Percentiles rank a stretch among this genome's conserved stretches.
Evolutionary conservation across 1,140 invertebrate species (phyloP).

Genomic region (Venustaconcha ellipsiformis): DNA sequence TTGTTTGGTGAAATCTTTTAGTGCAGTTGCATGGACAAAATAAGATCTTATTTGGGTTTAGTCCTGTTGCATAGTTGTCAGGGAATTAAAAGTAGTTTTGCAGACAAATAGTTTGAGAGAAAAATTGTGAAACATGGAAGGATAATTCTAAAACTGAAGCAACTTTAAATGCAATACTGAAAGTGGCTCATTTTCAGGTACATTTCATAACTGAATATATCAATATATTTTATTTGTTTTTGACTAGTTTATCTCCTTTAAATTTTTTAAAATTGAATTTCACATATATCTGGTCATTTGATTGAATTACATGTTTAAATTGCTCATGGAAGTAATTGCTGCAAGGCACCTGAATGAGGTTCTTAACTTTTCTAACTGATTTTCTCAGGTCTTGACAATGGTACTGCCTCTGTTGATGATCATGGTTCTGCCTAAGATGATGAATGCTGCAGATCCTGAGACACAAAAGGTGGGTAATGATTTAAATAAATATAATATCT

Average conservation of each 20-base stretch:
- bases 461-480: slow-evolving; percentile 79
- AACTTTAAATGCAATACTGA: too few relatives aligned
- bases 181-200: too few relatives aligned
- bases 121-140: too few relatives aligned
- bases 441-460: slow-evolving; percentile 90
- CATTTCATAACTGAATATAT: neutral
- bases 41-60: too few relatives aligned
- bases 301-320: neutral
- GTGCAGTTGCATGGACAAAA: too few relatives aligned
- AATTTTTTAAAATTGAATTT: too few relatives aligned
- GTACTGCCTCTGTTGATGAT: slow-evolving; percentile 90
- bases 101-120: too few relatives aligned
- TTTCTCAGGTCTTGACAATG: slow-evolving; percentile 90
- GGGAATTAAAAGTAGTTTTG: too few relatives aligned
- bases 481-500: neutral
- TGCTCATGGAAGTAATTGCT: neutral
- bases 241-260: neutral
- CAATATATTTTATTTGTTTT: neutral
- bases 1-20: too few relatives aligned
- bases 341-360: neutral
- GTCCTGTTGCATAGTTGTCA: too few relatives aligned
- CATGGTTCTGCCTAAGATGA: slow-evolving; percentile 94
- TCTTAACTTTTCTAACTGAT: slow-evolving; percentile 10
- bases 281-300: neutral
- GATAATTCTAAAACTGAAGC: too few relatives aligned